Evolutionary conservation across 2,797 vertebrate species (phyloP), one percentile per base, ranked within the genome.

Genomic region (Chaetophractus vellerosus): DNA sequence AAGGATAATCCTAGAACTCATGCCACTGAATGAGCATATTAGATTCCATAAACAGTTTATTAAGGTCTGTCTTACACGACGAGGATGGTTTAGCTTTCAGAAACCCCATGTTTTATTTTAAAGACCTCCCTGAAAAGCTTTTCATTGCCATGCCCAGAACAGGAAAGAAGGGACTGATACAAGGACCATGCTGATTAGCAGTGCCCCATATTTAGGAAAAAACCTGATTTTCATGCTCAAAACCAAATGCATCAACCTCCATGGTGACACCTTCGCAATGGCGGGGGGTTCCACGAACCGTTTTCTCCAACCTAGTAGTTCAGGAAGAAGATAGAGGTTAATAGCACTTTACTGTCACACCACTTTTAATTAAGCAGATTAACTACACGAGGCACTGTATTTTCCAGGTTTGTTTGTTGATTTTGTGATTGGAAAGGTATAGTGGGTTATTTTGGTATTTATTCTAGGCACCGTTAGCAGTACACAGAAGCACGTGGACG

Each of bases 21-120:
- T 63, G 81, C 75, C 88, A 90, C 78, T 71, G 64, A 90, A 55
- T 41, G 72, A 88, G 55, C 81, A 61, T 3, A 28, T 6, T 24
- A 24, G 61, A 33, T 19, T 59, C 33, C 9, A 12, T 1, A 24
- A 64, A 7, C 24, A 16, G 31, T 48, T 5, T 69, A 14, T 76
- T 55, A 14, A 33, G 8, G 36, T 87, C 33, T 68, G 21, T 69
- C 55, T 84, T 10, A 36, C 0, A 64, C 0, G 5, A 52, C 76
- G 91, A 45, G 31, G 9, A 28, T 38, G 28, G 33, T 36, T 26
- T 72, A 9, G 31, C 36, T n/a, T 83, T 91, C 66, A 45, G 38
- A 68, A 79, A 66, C 15, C 41, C 75, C 52, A 21, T 31, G 38
- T 75, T 86, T 41, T n/a, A 52, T 75, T 88, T 86, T 91, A 74